phyloP scores from a whole-genome alignment of 2,797 vertebrate genomes.

The Molossus molossus region DNA sequence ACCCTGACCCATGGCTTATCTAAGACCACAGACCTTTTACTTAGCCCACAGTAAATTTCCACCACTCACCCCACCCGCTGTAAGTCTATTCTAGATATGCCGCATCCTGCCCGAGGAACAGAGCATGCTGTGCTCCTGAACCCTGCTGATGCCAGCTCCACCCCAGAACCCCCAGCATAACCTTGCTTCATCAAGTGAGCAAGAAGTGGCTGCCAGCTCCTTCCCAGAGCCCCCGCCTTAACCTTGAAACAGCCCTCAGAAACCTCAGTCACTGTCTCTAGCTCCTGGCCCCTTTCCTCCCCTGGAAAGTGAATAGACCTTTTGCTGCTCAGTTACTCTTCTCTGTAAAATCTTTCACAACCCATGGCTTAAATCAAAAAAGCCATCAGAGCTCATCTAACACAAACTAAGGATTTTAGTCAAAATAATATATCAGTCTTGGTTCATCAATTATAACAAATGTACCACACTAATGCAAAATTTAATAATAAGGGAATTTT shows the following conservation, averaged over 20 bases:
- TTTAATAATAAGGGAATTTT: neutral
- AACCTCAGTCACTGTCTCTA: neutral
- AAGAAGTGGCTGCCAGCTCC: no score
- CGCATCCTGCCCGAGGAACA: neutral
- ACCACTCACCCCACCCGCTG: neutral
- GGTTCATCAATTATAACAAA: neutral
- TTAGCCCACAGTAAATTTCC: neutral
- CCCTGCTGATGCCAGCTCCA: neutral
- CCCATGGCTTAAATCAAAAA: neutral
- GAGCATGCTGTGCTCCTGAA: neutral
- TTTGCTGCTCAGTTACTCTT: neutral
- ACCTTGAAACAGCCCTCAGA: neutral
- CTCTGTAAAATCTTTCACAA: neutral
- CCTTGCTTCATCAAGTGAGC: no score
- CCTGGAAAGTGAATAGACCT: neutral
- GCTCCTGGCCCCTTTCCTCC: neutral
- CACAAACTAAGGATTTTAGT: neutral
- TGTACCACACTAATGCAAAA: neutral
- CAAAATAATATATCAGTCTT: conserved; percentile 11
- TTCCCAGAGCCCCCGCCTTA: neutral
- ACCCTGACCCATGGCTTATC: neutral
- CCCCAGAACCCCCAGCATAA: neutral
- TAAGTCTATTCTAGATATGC: neutral
- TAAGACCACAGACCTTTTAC: neutral
- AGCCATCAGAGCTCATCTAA: neutral